phyloP scores from a whole-genome alignment of 2,888 invertebrate species.

The Helobdella robusta region DNA sequence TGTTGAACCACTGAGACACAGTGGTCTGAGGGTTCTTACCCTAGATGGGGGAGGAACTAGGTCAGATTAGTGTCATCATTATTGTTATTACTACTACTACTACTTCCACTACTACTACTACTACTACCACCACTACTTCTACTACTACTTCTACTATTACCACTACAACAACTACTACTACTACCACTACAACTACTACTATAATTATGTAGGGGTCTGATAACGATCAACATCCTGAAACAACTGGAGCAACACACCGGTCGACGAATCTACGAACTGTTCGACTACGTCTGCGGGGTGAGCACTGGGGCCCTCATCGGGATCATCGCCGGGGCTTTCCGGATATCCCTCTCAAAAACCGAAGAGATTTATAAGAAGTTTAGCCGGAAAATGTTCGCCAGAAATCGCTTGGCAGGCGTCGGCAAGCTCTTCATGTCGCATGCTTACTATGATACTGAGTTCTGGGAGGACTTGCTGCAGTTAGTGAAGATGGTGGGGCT shows the following conservation, averaged over 20 bases:
- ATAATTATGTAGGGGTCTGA: conserved; percentile 56
- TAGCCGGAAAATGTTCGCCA: conserved; percentile 58
- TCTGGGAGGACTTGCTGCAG: conserved; percentile 70
- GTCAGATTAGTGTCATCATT: background rate
- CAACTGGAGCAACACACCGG: conserved; percentile 61
- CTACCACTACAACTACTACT: background rate
- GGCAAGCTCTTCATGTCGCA: conserved; percentile 68
- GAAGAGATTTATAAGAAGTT: conserved; percentile 46
- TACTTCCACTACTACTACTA: background rate
- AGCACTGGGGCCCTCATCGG: conserved; percentile 53
- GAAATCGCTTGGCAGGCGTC: conserved; percentile 61
- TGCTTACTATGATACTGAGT: conserved; percentile 74
- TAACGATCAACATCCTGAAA: conserved; percentile 71
- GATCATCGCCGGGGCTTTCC: conserved; percentile 39
- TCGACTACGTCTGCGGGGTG: conserved; percentile 65
- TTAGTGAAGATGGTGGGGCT: too few relatives aligned
- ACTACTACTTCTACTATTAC: background rate
- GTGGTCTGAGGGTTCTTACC: conserved; percentile 69
- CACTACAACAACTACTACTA: background rate
- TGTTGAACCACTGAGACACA: conserved; percentile 59
- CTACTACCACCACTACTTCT: background rate
- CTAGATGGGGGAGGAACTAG: conserved; percentile 82
- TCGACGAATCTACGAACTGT: conserved; percentile 61
- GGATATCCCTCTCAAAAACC: conserved; percentile 54
- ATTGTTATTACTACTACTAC: background rate